Conservation (phyloP, 1,140 invertebrate genomes). For the Gonatopus flavifemur region DNA sequence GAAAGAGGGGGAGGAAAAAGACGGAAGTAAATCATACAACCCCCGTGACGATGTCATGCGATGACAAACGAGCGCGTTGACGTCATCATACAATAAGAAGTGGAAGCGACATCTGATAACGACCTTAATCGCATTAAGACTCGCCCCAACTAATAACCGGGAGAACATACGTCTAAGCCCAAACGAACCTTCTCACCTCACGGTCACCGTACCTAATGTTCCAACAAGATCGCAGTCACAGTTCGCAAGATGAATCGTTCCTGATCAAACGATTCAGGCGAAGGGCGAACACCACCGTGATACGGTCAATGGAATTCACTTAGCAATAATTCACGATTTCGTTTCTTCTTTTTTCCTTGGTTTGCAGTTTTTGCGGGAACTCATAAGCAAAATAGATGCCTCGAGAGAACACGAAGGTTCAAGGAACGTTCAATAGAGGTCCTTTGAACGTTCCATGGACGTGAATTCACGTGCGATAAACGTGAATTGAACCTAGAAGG, state of each 20-base stretch:
- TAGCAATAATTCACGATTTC: no score
- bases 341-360: no score
- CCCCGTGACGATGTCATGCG: constrained; percentile 51
- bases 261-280: no score
- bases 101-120: constrained; percentile 57
- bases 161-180: background rate
- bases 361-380: no score
- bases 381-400: no score
- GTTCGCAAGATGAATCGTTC: constrained; percentile 33
- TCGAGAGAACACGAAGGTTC: no score
- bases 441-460: no score
- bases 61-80: constrained; percentile 54
- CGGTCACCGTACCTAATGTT: constrained; percentile 33
- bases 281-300: no score
- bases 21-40: constrained; percentile 55
- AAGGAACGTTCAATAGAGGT: no score
- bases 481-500: no score
- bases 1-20: constrained; percentile 34
- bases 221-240: constrained; percentile 22
- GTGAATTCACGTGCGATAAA: no score
- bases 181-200: constrained; percentile 18
- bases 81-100: constrained; percentile 47
- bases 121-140: constrained; percentile 51
- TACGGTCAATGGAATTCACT: no score
- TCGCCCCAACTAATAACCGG: constrained; percentile 20